Base-by-base conservation (phyloP, 2,113 vertebrate species). In the Gallinago media region DNA sequence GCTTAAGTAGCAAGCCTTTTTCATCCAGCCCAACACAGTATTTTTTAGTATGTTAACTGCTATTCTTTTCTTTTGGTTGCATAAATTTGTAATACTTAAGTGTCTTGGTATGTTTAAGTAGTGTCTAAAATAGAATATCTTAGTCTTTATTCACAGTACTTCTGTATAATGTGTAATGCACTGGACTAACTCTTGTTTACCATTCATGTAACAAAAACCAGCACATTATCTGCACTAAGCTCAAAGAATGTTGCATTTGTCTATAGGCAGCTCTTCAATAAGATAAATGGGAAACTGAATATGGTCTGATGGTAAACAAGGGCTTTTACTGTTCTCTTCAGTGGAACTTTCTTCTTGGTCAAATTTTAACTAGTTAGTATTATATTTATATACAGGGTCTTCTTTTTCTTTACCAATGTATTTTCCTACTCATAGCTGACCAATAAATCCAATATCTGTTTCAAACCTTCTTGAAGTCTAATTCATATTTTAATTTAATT, bases 351-450 rank as follows among this genome's bases (percentile, higher is more conserved):
- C 98, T 99, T 98, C 98, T 99, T 98, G 98, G 98, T 99, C 98
- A 98, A 98, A 98, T 98, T 99, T 98, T 98, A 98, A 99, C 98
- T 99, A 99, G 98, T 97, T 98, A 97, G 99, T 99, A 97, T 98
- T 99, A 97, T 98, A 99, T 99, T 99, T 99, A 99, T 99, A 99
- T 98, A 99, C 99, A 99, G 98, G 98, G 99, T 99, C 98, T 98
- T 99, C 98, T 99, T 98, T 98, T 99, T 98, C 99, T 99, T 99
- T 99, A 99, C 99, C 97, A 98, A 99, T 99, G 99, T 99, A 99
- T 99, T 99, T 99, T 99, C 99, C 99, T 99, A 99, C 99, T 99
- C 99, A 99, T 99, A 99, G 99, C 99, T 99, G 98, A 99, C 98
- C 98, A 99, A 99, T 99, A 99, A 99, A 99, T 99, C 99, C 98